Base-by-base conservation (phyloP, 2,888 invertebrate genomes). In the Hirtodrosophila cameraria region DNA sequence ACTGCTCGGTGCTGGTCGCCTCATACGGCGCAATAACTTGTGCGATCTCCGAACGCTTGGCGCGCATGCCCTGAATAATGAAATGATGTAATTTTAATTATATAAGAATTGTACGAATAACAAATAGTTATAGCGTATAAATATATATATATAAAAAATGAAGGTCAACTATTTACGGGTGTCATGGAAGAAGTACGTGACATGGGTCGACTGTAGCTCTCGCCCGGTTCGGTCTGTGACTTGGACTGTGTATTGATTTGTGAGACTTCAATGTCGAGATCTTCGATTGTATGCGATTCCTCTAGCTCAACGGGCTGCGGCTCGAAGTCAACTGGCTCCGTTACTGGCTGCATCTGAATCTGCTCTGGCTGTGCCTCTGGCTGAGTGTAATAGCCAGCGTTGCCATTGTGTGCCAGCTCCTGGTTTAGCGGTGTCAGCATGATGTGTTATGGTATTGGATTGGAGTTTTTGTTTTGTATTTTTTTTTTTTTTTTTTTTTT, bases 21-120 rank as follows among this genome's bases (percentile, higher is more conserved):
- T 96, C 95, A 88, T 98, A 99, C 3, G 95, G 95, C 0, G 98
- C 98, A 57, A 99, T 95, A 1, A 98, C 98, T 89, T 97, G 96
- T 0, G 97, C 99, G 64, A 99, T 96, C 92, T 99, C 98, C 43
- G 95, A 94, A 91, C 96, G 96, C 88, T 94, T 94, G 69, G 94
- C 92, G 43, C 94, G 93, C 77, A 92, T 90, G 67, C 93, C 93
- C 93, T 93, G 85, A 27, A 79, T 79, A 15, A 11, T 6, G n/a
- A 48, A 39, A 15, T 6, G 5, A 35, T 1, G 12, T 18, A 35
- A 30, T 38, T 15, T 15, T 35, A 12, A 43, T 48, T 55, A 66
- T 43, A 39, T 20, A 13, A 4, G 35, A 42, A 11, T 28, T 50
- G n/a, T n/a, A 38, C 31, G 27, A 25, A 13, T 27, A 6, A 30